Evolutionary conservation across 2,888 invertebrate genomes (phyloP), one percentile per base, ranked within the genome.

Genomic region (Cheilosia pagana): DNA sequence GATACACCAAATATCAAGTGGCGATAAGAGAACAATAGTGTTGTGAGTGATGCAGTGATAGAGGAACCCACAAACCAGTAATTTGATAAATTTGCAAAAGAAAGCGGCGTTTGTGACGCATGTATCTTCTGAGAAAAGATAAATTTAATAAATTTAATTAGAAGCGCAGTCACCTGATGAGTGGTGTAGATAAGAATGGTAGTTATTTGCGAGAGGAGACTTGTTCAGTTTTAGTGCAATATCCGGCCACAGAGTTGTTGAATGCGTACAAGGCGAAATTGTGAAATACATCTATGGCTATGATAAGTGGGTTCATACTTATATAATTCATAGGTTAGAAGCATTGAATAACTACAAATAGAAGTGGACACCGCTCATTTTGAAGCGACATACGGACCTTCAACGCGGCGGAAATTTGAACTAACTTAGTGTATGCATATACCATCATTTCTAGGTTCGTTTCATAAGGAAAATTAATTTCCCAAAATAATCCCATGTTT

Each of bases 1-100:
- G 45, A 70, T 39, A 52, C 52, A 81, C 63, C n/a, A n/a, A n/a
- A 81, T 68, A 62, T 75, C 7, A 43, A 62, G 25, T 50, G 23
- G n/a, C 21, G 81, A 81, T 68, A 75, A 62, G 55, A 23, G 65
- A 72, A 78, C 48, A 72, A 72, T 79, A 60, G 63, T 50, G n/a
- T n/a, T n/a, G n/a, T 62, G 8, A 31, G 28, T 21, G 59, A 25
- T 25, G 21, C 43, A 62, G 23, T 53, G 35, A 52, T 68, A 35
- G n/a, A 53, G 28, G 23, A 21, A 23, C 19, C 35, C 2, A 16
- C 12, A 59, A 25, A 35, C 25, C 6, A 10, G 16, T 52, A 23
- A 12, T 14, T 23, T 8, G 23, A 12, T 23, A 2, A 23, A 25
- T 23, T n/a, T 12, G 3, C 3, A 10, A 31, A 14, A 8, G 41